phyloP scores from a whole-genome alignment of 2,888 invertebrate species.

The Heliconius hortense region DNA sequence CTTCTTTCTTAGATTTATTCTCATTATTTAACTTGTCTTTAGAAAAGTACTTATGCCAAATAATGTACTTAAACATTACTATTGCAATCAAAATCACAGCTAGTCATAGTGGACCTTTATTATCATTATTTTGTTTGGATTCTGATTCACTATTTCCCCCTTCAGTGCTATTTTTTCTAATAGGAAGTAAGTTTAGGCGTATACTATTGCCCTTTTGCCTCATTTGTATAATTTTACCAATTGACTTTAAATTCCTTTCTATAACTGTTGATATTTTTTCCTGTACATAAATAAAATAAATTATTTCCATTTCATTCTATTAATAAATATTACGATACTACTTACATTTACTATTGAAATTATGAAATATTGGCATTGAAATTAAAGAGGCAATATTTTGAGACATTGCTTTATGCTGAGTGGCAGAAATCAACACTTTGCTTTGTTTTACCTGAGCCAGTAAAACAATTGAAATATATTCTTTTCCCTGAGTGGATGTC shows the following conservation, averaged over 20 bases:
- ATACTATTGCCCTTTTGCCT: constrained; percentile 82
- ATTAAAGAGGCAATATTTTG: background rate
- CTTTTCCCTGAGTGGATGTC: background rate
- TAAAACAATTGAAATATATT: background rate
- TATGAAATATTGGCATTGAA: too few relatives aligned
- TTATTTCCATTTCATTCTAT: background rate
- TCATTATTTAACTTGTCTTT: constrained; percentile 37
- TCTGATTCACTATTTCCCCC: constrained; percentile 34
- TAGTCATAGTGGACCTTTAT: constrained; percentile 74
- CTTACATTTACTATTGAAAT: too few relatives aligned
- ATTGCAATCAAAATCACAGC: constrained; percentile 54
- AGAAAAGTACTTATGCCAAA: constrained; percentile 58
- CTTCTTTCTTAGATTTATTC: constrained; percentile 32
- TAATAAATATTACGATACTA: too few relatives aligned
- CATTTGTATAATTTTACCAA: constrained; percentile 84
- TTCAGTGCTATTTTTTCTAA: constrained; percentile 50
- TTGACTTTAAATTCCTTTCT: constrained; percentile 75
- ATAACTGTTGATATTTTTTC: constrained; percentile 82
- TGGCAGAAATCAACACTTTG: background rate
- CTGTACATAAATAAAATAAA: constrained; percentile 58
- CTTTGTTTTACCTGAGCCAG: background rate
- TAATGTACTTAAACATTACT: constrained; percentile 61
- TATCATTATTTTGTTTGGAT: constrained; percentile 47
- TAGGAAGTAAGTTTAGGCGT: constrained; percentile 84
- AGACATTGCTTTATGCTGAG: background rate